Evolutionary conservation across 2,113 vertebrate species (phyloP).

Genomic region (Pimephales promelas): DNA sequence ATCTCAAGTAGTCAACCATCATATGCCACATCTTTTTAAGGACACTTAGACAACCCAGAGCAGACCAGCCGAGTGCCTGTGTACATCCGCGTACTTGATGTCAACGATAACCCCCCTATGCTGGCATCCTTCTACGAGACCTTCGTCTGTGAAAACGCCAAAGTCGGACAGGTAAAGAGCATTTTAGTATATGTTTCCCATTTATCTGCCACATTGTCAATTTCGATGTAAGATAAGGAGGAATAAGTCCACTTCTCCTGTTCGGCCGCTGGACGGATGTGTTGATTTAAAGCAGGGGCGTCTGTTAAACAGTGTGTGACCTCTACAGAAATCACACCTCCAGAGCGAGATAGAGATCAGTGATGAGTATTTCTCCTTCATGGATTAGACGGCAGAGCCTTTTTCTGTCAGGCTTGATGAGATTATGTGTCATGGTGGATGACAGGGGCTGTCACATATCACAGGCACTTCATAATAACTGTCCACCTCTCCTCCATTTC

Average conservation of each 20-base stretch:
- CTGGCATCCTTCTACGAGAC: conserved; percentile 89
- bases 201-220: conserved; percentile 36
- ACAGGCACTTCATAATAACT: conserved; percentile 58
- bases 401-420: conserved; percentile 59
- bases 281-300: conserved; percentile 47
- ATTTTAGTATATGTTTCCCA: conserved; percentile 1
- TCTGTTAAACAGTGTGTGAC: conserved; percentile 44
- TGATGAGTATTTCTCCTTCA: conserved; percentile 51
- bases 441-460: conserved; percentile 61
- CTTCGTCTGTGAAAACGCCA: conserved; percentile 92
- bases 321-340: conserved; percentile 39
- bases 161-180: conserved; percentile 85
- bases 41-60: conserved; percentile 82
- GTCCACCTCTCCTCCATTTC: conserved; percentile 46
- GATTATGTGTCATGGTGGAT: conserved; percentile 59
- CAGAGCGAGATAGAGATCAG: conserved; percentile 53
- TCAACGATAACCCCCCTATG: conserved; percentile 93
- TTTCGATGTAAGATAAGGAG: conserved; percentile 40
- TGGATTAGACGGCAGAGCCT: conserved; percentile 56
- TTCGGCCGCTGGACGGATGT: conserved; percentile 21
- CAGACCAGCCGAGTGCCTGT: conserved; percentile 87
- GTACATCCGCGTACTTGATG: conserved; percentile 88
- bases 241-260: conserved; percentile 24
- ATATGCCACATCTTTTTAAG: conserved; percentile 18
- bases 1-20: background rate